phyloP scores from a whole-genome alignment of 2,113 vertebrate genomes.

The Numida meleagris region DNA sequence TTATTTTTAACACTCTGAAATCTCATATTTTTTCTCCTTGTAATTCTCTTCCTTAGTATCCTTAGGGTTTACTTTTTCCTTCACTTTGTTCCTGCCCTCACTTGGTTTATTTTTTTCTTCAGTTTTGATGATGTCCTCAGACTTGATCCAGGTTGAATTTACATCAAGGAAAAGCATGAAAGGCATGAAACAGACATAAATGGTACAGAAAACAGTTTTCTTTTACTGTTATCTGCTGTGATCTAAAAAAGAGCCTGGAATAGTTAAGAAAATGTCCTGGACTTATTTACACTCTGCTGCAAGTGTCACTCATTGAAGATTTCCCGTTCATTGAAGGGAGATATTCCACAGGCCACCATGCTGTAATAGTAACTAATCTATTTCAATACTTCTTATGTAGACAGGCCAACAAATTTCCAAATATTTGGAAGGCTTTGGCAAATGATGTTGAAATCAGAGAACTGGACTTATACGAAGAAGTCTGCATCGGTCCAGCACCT shows the following conservation, averaged over 20 bases:
- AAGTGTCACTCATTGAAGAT: conserved; percentile 16
- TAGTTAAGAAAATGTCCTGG: conserved; percentile 11
- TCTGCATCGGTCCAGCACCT: background rate
- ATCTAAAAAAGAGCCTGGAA: background rate
- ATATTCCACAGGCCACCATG: conserved; percentile 28
- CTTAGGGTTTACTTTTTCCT: background rate
- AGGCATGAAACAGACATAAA: conserved; percentile 8
- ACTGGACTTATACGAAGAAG: conserved; percentile 12
- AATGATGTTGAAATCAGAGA: conserved; percentile 26
- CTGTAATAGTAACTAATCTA: conserved; percentile 43
- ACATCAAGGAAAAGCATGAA: conserved; percentile 6
- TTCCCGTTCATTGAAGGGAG: conserved; percentile 39
- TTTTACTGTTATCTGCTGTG: background rate
- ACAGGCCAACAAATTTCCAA: conserved; percentile 51
- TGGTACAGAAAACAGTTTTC: background rate
- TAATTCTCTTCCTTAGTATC: background rate
- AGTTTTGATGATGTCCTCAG: background rate
- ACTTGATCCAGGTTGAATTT: conserved; percentile 18
- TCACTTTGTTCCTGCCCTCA: background rate
- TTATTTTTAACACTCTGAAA: background rate
- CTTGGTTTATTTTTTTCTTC: background rate
- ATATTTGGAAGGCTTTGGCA: conserved; percentile 42
- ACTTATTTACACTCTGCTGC: background rate
- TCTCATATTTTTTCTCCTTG: background rate
- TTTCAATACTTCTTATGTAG: conserved; percentile 14